These are phyloP conservation scores for Aphis craccivora DNA, from an alignment of 1,140 invertebrate genomes.

Conservation along the genomic window DNA sequence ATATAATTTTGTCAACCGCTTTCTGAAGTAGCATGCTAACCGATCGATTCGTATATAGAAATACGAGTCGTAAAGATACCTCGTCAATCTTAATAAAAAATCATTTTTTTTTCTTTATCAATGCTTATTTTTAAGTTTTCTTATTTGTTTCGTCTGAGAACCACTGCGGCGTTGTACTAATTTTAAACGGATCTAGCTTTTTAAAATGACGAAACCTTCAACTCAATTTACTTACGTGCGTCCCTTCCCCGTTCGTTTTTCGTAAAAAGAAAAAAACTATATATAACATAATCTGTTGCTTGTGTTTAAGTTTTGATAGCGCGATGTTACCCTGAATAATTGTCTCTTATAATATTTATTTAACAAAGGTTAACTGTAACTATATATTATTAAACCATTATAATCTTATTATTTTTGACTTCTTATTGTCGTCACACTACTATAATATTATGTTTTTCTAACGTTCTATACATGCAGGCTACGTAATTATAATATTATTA, in stretches of 20 bases:
- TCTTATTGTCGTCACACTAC: neutral
- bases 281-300: neutral
- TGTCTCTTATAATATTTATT: neutral
- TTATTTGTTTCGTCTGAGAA: neutral
- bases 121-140: neutral
- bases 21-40: neutral
- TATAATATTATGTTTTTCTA: neutral
- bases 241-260: slow-evolving; percentile 6
- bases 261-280: neutral
- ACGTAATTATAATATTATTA: neutral
- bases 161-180: slow-evolving; percentile 11
- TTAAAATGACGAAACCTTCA: slow-evolving; percentile 34
- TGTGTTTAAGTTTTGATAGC: neutral
- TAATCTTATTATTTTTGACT: neutral
- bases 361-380: neutral
- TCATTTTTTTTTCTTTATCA: neutral
- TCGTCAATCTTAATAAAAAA: neutral
- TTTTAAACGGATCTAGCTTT: slow-evolving; percentile 35
- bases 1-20: neutral
- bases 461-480: neutral
- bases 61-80: neutral
- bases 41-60: neutral
- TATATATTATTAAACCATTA: neutral
- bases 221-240: neutral
- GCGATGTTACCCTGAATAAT: neutral